phyloP scores from a whole-genome alignment of 2,797 vertebrate species.

The Lagodon rhomboides region DNA sequence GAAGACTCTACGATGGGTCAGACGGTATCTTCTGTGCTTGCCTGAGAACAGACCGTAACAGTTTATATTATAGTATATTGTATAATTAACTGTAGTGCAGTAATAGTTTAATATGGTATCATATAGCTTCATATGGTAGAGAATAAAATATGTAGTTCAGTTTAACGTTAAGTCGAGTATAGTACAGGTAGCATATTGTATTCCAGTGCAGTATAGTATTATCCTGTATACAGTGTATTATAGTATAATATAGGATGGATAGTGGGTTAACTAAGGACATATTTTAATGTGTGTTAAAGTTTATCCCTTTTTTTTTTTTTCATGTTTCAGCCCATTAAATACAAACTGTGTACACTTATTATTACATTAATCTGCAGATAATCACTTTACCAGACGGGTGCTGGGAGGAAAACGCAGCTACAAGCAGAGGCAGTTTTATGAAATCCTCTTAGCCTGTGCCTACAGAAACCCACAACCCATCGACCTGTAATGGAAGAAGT shows the following conservation, averaged over 20 bases:
- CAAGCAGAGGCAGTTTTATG: neutral
- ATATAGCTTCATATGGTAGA: no score
- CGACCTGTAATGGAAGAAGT: neutral
- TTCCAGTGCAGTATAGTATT: no score
- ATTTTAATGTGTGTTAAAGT: neutral
- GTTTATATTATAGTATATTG: no score
- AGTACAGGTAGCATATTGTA: no score
- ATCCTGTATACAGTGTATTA: neutral
- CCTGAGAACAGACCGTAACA: no score
- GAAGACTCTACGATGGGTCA: no score
- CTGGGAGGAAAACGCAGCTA: constrained; percentile 2
- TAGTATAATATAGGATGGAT: neutral
- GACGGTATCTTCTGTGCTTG: no score
- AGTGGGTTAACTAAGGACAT: neutral
- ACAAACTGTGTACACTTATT: constrained; percentile 6
- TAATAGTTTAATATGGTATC: no score
- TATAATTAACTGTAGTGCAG: no score
- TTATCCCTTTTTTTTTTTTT: neutral
- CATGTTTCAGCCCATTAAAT: constrained; percentile 17
- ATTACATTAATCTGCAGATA: constrained; percentile 7
- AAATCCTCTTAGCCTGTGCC: constrained; percentile 1
- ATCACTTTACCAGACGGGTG: constrained; percentile 16
- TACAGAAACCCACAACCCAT: neutral
- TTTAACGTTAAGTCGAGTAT: no score
- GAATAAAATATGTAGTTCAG: no score